Conservation (phyloP, 2,888 invertebrate species). For the Cheilosia grossa region DNA sequence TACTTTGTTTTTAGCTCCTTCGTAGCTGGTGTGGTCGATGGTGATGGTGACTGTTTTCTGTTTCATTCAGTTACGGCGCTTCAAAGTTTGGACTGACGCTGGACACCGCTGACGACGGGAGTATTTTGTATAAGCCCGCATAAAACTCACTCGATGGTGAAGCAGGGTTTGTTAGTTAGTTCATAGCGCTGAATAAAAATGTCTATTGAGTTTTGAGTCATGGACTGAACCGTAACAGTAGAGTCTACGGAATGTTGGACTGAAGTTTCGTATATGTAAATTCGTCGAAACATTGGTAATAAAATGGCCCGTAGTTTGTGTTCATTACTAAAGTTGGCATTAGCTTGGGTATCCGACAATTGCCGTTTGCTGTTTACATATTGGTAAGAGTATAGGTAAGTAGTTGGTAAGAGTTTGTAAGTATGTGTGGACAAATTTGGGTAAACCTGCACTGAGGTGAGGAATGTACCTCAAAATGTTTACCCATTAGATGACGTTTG, state of each 20-base stretch:
- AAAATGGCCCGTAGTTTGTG: no score
- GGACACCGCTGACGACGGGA: not conserved
- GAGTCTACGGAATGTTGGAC: not conserved
- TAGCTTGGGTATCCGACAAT: no score
- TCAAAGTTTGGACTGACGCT: constrained; percentile 1
- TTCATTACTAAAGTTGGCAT: no score
- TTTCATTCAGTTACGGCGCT: constrained; percentile 8
- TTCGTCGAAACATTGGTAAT: no score
- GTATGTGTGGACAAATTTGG: no score
- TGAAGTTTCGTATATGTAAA: not conserved
- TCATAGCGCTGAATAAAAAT: constrained; percentile 4
- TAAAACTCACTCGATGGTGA: constrained; percentile 63
- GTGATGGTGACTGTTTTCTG: not conserved
- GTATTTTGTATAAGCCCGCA: constrained; percentile 9
- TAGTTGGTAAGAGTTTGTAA: no score
- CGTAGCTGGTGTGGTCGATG: not conserved
- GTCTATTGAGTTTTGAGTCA: constrained; percentile 50
- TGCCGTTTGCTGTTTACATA: no score
- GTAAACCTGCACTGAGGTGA: no score
- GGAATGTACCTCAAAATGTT: no score
- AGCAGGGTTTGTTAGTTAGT: constrained; percentile 35
- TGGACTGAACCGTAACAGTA: constrained; percentile 50
- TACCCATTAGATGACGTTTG: no score
- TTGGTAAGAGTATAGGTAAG: no score
- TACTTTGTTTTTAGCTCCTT: constrained; percentile 38